phyloP scores from a whole-genome alignment of 2,797 vertebrate genomes.

The Trachurus trachurus region DNA sequence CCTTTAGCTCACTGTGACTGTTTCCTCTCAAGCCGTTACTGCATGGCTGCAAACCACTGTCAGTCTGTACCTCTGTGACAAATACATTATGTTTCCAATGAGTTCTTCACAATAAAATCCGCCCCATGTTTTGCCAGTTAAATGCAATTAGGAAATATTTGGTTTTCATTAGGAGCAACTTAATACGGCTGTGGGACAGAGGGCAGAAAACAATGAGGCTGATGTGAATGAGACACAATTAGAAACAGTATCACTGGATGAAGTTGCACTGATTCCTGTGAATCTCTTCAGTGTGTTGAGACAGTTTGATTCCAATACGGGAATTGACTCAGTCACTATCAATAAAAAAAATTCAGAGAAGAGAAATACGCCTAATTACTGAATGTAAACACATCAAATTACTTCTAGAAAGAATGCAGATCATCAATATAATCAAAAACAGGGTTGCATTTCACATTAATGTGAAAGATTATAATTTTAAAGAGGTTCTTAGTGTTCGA shows the following conservation, averaged over 20 bases:
- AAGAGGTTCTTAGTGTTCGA: not conserved
- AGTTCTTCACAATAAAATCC: not conserved
- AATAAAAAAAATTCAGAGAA: not conserved
- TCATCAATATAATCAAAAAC: not conserved
- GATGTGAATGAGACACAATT: not conserved
- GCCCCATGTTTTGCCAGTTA: not conserved
- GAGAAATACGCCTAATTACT: not conserved
- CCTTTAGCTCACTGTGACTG: not conserved
- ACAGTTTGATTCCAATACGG: not conserved
- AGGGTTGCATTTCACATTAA: not conserved
- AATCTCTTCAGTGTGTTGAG: not conserved
- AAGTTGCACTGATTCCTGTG: not conserved
- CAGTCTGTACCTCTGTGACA: not conserved
- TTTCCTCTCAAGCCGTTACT: not conserved
- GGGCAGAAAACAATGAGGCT: not conserved
- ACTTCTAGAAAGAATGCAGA: not conserved
- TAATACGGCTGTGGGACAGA: not conserved
- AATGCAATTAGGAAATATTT: not conserved
- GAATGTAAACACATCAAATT: not conserved
- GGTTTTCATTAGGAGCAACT: not conserved
- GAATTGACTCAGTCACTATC: not conserved
- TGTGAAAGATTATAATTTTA: not conserved
- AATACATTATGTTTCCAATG: slow-evolving; percentile 2
- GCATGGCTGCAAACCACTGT: not conserved
- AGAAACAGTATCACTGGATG: not conserved